Base-by-base conservation (phyloP, 92 coral and sea anemone genomes). In the Palythoa grandiflora region DNA sequence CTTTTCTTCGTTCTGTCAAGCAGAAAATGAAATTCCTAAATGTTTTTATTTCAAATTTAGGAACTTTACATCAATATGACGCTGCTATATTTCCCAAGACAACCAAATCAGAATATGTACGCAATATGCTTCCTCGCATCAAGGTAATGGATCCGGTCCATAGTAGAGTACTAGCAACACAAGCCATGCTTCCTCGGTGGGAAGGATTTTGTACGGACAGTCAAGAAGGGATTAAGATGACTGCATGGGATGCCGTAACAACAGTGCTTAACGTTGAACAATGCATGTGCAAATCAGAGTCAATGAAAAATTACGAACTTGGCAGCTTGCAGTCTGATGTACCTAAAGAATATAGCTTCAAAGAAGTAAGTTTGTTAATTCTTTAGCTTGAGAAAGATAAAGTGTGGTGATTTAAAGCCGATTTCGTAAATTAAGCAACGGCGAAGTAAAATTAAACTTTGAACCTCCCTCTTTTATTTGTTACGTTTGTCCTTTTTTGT, bases 81-180 rank as follows among this genome's bases (percentile, higher is more conserved):
- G 81, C 83, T 77, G 83, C 83, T n/a, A 77, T 77, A 28, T 77
- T 77, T 77, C 83, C 83, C 1, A 68, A 3, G 36, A 68, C 68
- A 52, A 77, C 66, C n/a, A n/a, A n/a, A n/a, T n/a, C n/a, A n/a
- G 83, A 77, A 2, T 1, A 11, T 57, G 3, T 77, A 7, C 65
- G 83, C 14, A 77, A 77, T 35, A 3, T 10, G 65, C 9, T 77
- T 19, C 83, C 83, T 2, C 44, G 53, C 65, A 20, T 51, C 11
- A 53, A 77, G 66, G 65, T 68, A 51, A 77, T 77, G 83, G 68
- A 54, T 77, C 40, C 39, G 1, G 66, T 77, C 0, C 68, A 77
- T 15, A 77, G 83, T 12, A 21, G 83, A 48, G 68, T 53, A 77
- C 65, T 77, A 1, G 83, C 83, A 5, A 77, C 83, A 20, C 47